These are phyloP conservation scores for Tyto alba DNA, from an alignment of 2,113 vertebrate genomes.

Conservation along the genomic window DNA sequence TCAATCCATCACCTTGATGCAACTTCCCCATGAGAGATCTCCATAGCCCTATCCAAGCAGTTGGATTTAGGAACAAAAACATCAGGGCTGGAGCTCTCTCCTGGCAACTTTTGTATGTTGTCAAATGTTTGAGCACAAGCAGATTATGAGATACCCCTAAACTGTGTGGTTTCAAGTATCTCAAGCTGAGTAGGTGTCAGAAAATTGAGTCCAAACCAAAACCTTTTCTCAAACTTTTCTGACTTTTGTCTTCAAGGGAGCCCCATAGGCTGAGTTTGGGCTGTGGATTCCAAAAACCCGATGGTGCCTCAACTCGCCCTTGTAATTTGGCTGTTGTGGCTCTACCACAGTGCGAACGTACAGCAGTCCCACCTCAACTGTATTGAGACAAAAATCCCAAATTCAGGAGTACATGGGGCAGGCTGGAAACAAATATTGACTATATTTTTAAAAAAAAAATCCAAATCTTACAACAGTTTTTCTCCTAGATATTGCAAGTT, in stretches of 20 bases:
- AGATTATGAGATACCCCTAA: not conserved
- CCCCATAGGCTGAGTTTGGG: not conserved
- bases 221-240: not conserved
- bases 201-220: slow-evolving; percentile 26
- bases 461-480: not conserved
- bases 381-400: not conserved
- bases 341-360: not conserved
- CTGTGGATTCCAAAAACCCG: not conserved
- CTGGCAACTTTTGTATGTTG: not conserved
- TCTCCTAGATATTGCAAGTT: not conserved
- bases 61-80: slow-evolving; percentile 4
- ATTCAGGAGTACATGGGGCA: not conserved
- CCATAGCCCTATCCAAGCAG: not conserved
- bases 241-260: slow-evolving; percentile 7
- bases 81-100: not conserved
- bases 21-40: slow-evolving; percentile 19
- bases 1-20: slow-evolving; percentile 47
- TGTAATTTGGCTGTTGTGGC: not conserved
- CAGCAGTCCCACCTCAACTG: not conserved
- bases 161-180: slow-evolving; percentile 19
- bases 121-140: slow-evolving; percentile 19
- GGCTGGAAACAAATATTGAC: not conserved
- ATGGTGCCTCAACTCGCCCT: not conserved
- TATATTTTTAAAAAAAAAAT: not conserved
- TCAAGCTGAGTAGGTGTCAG: slow-evolving; percentile 1